These are phyloP conservation scores for Xylocampa areola DNA, from an alignment of 2,888 invertebrate species.

Conservation along the genomic window DNA sequence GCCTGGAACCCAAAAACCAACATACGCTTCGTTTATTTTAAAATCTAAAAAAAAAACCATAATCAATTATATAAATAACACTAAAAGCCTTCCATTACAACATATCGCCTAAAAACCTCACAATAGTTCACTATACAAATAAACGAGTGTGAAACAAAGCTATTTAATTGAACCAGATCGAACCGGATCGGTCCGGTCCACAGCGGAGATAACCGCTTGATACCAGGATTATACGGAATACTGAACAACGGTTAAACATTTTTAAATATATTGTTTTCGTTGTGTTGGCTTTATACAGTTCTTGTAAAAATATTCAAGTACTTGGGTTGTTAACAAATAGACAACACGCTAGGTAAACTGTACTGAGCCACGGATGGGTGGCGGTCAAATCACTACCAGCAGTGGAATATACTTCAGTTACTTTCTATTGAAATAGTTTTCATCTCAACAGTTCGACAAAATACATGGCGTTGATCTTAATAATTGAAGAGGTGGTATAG, in stretches of 20 bases:
- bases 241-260: slow-evolving; percentile 44
- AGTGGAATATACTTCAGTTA: too few relatives aligned
- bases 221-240: slow-evolving; percentile 49
- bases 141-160: slow-evolving; percentile 43
- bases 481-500: too few relatives aligned
- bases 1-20: too few relatives aligned
- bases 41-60: neutral
- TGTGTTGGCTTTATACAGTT: neutral
- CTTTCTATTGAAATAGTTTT: too few relatives aligned
- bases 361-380: too few relatives aligned
- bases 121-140: slow-evolving; percentile 28
- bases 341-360: too few relatives aligned
- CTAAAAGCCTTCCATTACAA: slow-evolving; percentile 14
- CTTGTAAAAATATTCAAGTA: too few relatives aligned
- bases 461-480: too few relatives aligned
- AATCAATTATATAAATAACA: neutral
- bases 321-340: too few relatives aligned
- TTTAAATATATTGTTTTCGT: slow-evolving; percentile 35
- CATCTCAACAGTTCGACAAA: too few relatives aligned
- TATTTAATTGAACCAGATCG: slow-evolving; percentile 55
- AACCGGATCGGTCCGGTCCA: slow-evolving; percentile 35
- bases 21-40: neutral
- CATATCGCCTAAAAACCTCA: slow-evolving; percentile 28
- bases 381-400: too few relatives aligned
- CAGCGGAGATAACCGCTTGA: slow-evolving; percentile 39